Evolutionary conservation across 2,797 vertebrate genomes (phyloP), one percentile per base, ranked within the genome.

Genomic region (Graptemys geographica): DNA sequence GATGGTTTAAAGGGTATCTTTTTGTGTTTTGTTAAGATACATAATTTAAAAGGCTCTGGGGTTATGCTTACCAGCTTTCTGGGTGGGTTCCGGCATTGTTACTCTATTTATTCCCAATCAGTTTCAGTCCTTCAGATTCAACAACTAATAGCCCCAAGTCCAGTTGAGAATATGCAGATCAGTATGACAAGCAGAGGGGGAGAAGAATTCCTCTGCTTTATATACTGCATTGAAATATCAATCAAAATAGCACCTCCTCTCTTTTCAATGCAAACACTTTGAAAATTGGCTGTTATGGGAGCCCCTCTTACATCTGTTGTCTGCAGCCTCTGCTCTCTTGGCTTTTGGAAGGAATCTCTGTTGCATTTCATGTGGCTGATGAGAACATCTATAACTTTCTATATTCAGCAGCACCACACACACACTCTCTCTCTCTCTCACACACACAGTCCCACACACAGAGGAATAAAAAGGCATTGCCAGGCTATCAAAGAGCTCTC

Each of bases 31-130:
- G 33, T 37, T 23, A 0, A 0, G 8, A 21, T 49, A 69, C 15
- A 1, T 59, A 69, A 79, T 52, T 62, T 62, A 62, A 62, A 94
- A 90, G 0, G 1, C 37, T 87, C 59, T 47, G 4, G 53, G 78
- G 8, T 52, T 84, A 92, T 44, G 72, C 98, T 98, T 98, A 99
- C 98, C 98, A 86, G 99, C 99, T 98, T 99, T 99, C 98, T 99
- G 99, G 94, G 99, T 99, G 97, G 99, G 99, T 98, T 99, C 99
- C 97, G 99, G 99, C 99, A 99, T 99, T 98, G 98, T 98, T 98
- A 98, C 98, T 98, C 93, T 86, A 97, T 96, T 98, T 98, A 98
- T 97, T 98, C 96, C 98, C 98, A 97, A 96, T 97, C 91, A 98
- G 96, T 94, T 91, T 96, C 96, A 96, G 95, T 57, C 90, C 93